Conservation (phyloP, 2,113 vertebrate species). For the Hippolais icterina region DNA sequence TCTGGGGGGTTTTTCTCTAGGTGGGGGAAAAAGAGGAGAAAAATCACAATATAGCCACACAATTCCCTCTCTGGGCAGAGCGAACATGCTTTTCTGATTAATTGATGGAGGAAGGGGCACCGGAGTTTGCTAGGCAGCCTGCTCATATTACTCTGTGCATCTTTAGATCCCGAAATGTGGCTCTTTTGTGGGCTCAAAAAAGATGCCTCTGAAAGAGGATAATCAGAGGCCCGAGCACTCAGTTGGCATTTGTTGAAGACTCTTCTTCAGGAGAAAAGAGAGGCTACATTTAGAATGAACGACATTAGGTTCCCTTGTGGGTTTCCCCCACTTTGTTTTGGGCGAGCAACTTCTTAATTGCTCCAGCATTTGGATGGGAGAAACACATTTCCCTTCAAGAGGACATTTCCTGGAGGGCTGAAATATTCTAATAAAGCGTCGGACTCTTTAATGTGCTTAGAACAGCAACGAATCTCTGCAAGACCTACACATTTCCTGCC, state of each 20-base stretch:
- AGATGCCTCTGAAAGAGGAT: conserved; percentile 5
- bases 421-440: conserved; percentile 16
- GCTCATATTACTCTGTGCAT: conserved; percentile 57
- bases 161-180: conserved; percentile 36
- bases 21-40: background rate
- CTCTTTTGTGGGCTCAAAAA: conserved; percentile 16
- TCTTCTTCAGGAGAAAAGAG: background rate
- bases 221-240: conserved; percentile 22
- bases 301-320: conserved; percentile 7
- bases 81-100: conserved; percentile 62
- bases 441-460: background rate
- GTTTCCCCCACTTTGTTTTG: conserved; percentile 3
- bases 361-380: conserved; percentile 31
- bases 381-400: conserved; percentile 32
- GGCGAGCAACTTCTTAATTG: conserved; percentile 48
- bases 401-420: conserved; percentile 59
- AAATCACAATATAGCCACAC: background rate
- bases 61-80: background rate
- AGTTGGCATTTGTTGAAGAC: background rate
- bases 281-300: background rate
- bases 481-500: conserved; percentile 29
- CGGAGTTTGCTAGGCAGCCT: conserved; percentile 26
- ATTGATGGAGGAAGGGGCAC: conserved; percentile 58
- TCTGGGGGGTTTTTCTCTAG: background rate
- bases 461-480: conserved; percentile 1